Base-by-base conservation (phyloP, 2,797 vertebrate species). In the Rhodeus uyekii region DNA sequence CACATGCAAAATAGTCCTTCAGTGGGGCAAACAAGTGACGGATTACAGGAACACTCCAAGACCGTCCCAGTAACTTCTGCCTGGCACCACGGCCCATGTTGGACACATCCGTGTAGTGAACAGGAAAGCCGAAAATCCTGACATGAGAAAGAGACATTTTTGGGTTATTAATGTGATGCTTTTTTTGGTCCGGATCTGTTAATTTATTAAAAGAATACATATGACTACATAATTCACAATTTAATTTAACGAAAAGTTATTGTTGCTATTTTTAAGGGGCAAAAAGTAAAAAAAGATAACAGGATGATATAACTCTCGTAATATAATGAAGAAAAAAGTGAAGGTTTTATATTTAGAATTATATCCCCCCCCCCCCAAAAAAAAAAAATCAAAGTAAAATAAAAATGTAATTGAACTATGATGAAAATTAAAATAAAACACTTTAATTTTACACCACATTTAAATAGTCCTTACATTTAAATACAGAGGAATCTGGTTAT, bases 1-100 rank as follows among this genome's bases (percentile, higher is more conserved):
- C 96, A 65, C 98, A 99, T 83, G 97, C 96, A 82, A 96, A 99
- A 90, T 99, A 98, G 93, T 99, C 98, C 91, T 98, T 99, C 87
- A 99, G 94, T 0, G 98, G 98, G 4, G 98, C 96, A 27, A 99
- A 98, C 75, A 99, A 95, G 88, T 99, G 97, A 84, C 95, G 92
- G 90, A 99, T 99, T 85, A 99, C 96, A 0, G 98, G 98, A 61
- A 98, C 95, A 0, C 96, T 99, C 98, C 98, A 99, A 1, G 98
- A 97, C 1, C 94, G 92, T 14, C 96, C 97, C 58, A 98, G 95
- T 78, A 99, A 94, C 89, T 96, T 97, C 94, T 98, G 96, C 29
- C 97, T 92, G 89, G 97, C 94, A 0, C 94, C 93, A 0, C 96
- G 95, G 1, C 96, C 92, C 87, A 98, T 95, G 93, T 93, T 97